These are phyloP conservation scores for Coilia nasus DNA, from an alignment of 2,797 vertebrate genomes.

Conservation along the genomic window DNA sequence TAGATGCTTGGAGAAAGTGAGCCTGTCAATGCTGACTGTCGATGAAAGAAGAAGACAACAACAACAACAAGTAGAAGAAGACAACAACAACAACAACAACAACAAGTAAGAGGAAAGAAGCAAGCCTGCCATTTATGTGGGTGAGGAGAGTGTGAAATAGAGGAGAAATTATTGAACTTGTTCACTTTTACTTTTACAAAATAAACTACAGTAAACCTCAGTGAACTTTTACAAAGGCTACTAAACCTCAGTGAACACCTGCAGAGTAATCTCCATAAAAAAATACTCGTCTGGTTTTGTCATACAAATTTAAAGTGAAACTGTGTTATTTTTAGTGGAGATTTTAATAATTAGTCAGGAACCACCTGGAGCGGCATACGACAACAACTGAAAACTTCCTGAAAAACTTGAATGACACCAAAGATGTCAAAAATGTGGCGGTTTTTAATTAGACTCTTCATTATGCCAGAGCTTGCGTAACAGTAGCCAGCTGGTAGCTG, in stretches of 20 bases:
- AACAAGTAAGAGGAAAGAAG: neutral
- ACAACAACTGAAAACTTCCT: neutral
- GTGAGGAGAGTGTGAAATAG: neutral
- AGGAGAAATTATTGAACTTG: neutral
- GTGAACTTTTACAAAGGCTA: neutral
- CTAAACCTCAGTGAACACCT: neutral
- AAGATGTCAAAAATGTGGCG: neutral
- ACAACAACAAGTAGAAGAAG: no score
- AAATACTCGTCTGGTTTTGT: neutral
- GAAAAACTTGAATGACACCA: neutral
- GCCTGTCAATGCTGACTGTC: no score
- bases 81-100: no score
- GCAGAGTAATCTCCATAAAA: neutral
- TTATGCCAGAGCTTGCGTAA: no score
- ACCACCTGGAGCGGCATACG: neutral
- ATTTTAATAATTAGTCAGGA: neutral
- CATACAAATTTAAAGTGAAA: neutral
- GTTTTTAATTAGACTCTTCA: neutral
- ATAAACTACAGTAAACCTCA: no score
- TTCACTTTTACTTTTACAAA: no score
- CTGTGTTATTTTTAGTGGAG: neutral
- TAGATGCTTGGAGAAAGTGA: no score
- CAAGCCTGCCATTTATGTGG: no score
- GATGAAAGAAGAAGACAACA: no score
- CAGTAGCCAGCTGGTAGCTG: no score